Percentiles rank a stretch among this genome's conserved stretches.
These are phyloP conservation scores for Barnardius zonarius DNA, from an alignment of 2,113 vertebrate genomes.

Conservation along the genomic window DNA sequence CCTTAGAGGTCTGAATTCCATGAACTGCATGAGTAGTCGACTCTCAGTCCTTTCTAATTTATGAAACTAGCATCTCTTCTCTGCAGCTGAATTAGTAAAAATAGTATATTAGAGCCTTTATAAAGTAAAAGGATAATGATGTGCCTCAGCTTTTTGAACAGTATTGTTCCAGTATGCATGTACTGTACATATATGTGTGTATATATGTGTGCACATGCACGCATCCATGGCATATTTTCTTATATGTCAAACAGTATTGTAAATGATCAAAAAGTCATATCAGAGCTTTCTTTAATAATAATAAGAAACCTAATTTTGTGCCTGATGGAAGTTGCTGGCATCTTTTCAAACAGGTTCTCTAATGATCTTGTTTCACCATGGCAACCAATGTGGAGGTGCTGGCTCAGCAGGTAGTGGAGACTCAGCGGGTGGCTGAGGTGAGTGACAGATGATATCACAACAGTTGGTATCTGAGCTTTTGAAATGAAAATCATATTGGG, in stretches of 20 bases:
- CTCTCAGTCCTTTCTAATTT: neutral
- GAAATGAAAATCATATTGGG: constrained; percentile 16
- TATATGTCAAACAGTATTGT: neutral
- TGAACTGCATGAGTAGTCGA: neutral
- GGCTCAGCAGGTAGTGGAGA: constrained; percentile 88
- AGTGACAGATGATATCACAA: constrained; percentile 72
- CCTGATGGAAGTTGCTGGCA: constrained; percentile 77
- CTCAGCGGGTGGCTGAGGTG: constrained; percentile 90
- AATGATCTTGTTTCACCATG: constrained; percentile 90
- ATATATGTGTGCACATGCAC: accelerated
- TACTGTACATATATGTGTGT: neutral
- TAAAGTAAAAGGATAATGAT: neutral
- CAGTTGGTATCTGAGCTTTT: constrained; percentile 44
- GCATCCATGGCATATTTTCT: neutral
- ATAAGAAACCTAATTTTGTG: constrained; percentile 45
- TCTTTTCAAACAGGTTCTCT: constrained; percentile 84
- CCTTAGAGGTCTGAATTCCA: neutral
- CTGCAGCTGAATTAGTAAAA: neutral
- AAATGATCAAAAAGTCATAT: neutral
- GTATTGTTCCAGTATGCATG: neutral
- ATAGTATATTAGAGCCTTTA: neutral
- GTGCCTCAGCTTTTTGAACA: neutral
- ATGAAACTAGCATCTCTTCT: neutral
- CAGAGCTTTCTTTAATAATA: constrained; percentile 30
- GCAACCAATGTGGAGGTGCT: constrained; percentile 86